Evolutionary conservation across 2,113 vertebrate genomes (phyloP).

Genomic region (Hemiprocne comata): DNA sequence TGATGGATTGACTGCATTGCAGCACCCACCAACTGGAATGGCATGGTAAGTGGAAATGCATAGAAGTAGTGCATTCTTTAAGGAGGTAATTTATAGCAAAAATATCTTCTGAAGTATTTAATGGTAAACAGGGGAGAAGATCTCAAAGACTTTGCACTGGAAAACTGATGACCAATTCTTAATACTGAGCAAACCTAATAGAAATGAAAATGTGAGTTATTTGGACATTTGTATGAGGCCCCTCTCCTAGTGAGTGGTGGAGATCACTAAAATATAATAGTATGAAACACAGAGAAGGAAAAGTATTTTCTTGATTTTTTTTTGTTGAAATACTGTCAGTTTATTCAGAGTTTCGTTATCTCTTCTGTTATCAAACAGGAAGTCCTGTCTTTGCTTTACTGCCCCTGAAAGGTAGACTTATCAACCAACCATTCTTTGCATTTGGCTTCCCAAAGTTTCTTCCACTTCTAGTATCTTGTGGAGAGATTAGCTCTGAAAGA

Average conservation of each 20-base stretch:
- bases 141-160: background rate
- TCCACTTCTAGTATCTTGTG: conserved; percentile 18
- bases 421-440: background rate
- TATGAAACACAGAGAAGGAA: background rate
- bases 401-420: conserved; percentile 11
- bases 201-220: background rate
- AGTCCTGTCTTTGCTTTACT: conserved; percentile 44
- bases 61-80: background rate
- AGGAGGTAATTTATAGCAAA: background rate
- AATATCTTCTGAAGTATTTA: background rate
- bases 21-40: background rate
- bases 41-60: background rate
- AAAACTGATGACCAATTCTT: background rate
- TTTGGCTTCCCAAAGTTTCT: conserved; percentile 13
- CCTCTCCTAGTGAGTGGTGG: background rate
- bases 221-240: background rate
- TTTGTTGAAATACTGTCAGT: background rate
- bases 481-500: background rate
- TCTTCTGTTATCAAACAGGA: conserved; percentile 30
- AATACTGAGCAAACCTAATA: background rate
- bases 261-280: background rate
- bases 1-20: background rate
- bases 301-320: background rate
- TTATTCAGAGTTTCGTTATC: conserved; percentile 19
- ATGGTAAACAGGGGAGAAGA: background rate